Base-by-base conservation (phyloP, 2,888 invertebrate genomes). In the Heliconius aoede region DNA sequence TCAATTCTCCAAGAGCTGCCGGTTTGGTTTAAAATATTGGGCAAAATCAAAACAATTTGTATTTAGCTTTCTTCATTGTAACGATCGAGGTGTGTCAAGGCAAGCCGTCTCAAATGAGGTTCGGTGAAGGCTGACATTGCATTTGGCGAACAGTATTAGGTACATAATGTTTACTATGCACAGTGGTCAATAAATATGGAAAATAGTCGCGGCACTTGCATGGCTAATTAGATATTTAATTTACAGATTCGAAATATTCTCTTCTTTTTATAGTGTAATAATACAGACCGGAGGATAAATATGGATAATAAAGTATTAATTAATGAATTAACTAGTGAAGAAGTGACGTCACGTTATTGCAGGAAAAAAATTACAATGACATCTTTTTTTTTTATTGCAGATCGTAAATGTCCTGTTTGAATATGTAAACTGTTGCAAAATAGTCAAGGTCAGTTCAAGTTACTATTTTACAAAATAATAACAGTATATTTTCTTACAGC, bases 51-150 rank as follows among this genome's bases (percentile, higher is more conserved):
- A 32, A 28, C 30, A 11, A 55, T 72, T 65, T 61, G 72, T 55
- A 68, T 74, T 60, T 78, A 76, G 73, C 64, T 75, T 76, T 77
- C 77, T 80, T 78, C 76, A 79, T 78, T 78, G 79, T 76, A 80
- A 76, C 79, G 68, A 69, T 65, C 76, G 73, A 77, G 79, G 76
- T 77, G 74, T 81, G 83, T 82, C 83, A 83, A 83, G 83, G 83
- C 76, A 46, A 81, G 68, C 79, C 71, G 73, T 73, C 68, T 78
- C 74, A 80, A 82, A 80, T 79, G 76, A 78, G 74, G 72, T 61
- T 77, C 68, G 60, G 77, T 79, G 81, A 83, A 83, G 81, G 82
- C 80, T 76, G 80, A 72, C 69, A 65, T 74, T 74, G 76, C 76
- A 79, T 72, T 79, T 32, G 51, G 65, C 21, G 73, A 73, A 67